Evolutionary conservation across 2,797 vertebrate species (phyloP).

Genomic region (Oreortyx pictus): DNA sequence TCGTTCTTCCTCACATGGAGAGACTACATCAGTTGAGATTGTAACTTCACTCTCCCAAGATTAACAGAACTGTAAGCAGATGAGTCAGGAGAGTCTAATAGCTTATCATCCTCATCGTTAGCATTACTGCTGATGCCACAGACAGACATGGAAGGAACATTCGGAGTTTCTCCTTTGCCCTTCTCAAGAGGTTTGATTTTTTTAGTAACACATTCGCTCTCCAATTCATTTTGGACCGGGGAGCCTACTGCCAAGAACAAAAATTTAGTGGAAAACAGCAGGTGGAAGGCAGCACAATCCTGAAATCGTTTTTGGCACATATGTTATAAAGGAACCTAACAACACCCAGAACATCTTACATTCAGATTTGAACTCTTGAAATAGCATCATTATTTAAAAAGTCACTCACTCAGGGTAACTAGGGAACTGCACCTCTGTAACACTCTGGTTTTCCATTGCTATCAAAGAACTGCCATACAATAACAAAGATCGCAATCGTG

Average conservation of each 20-base stretch:
- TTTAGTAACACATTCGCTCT: conserved; percentile 83
- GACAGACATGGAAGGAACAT: conserved; percentile 88
- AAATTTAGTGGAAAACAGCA: not conserved
- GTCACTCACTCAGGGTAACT: no score
- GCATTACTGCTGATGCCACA: conserved; percentile 85
- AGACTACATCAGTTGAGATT: no score
- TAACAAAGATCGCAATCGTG: no score
- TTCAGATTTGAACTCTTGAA: no score
- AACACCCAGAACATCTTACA: no score
- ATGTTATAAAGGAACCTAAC: no score
- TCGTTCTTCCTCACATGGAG: no score
- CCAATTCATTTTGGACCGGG: conserved; percentile 38
- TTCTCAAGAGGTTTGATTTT: conserved; percentile 88
- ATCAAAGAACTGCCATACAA: no score
- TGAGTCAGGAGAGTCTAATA: not conserved
- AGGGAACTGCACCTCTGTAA: no score
- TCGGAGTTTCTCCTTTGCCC: conserved; percentile 84
- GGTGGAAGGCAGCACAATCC: not conserved
- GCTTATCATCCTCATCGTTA: conserved; percentile 84
- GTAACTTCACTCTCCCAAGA: conserved; percentile 28
- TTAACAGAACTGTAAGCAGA: not conserved
- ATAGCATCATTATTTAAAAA: no score
- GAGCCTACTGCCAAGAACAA: not conserved
- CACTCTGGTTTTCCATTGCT: no score
- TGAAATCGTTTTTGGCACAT: not conserved